These are phyloP conservation scores for Myotis lucifugus DNA, from an alignment of 2,113 vertebrate genomes.

Conservation along the genomic window DNA sequence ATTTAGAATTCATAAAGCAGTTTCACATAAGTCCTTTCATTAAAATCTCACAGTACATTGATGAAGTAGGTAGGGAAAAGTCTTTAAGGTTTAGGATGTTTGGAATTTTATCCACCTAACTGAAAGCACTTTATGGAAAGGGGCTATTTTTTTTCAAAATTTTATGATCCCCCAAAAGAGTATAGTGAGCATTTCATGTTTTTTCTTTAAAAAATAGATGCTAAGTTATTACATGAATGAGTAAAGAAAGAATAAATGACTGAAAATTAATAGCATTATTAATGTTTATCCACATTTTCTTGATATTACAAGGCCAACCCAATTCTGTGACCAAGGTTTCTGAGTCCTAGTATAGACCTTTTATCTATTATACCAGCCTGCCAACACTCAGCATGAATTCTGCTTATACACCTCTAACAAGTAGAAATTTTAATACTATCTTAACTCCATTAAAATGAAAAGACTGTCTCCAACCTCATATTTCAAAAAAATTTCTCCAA, in stretches of 20 bases:
- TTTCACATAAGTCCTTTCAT: not conserved
- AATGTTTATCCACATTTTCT: not conserved
- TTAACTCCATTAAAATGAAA: slow-evolving; percentile 45
- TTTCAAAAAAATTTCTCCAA: slow-evolving; percentile 48
- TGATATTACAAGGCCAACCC: not conserved
- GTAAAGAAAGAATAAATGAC: not conserved
- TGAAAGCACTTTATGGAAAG: not conserved
- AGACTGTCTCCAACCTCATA: not conserved
- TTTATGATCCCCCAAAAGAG: not conserved
- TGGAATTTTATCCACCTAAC: not conserved
- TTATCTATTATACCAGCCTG: not conserved
- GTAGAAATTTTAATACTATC: slow-evolving; percentile 36
- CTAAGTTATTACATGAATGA: not conserved
- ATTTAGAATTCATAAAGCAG: not conserved
- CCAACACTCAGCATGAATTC: not conserved
- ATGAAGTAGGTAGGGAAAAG: not conserved
- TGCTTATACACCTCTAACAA: not conserved
- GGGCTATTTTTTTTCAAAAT: not conserved
- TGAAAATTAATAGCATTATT: not conserved
- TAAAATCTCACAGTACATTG: not conserved
- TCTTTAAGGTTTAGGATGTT: not conserved
- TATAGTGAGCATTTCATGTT: not conserved
- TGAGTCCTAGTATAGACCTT: not conserved
- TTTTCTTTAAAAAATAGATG: not conserved
- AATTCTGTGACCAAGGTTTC: not conserved